Evolutionary conservation across 2,113 vertebrate species (phyloP).

Genomic region (Thryonomys swinderianus): DNA sequence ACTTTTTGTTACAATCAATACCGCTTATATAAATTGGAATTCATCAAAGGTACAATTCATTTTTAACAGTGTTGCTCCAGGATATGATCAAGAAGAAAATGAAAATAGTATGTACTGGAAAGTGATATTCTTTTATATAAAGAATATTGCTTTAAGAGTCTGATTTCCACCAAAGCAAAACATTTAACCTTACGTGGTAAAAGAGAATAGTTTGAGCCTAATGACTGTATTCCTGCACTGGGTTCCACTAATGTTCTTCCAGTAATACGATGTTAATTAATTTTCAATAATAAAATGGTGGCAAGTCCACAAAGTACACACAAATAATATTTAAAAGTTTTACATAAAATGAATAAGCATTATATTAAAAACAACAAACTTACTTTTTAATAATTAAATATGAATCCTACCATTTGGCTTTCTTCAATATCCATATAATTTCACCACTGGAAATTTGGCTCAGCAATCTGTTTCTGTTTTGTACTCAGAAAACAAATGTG

Average conservation of each 20-base stretch:
- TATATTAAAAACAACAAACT: background rate
- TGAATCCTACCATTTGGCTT: background rate
- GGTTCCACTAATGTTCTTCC: background rate
- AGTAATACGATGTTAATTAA: background rate
- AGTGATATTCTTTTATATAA: background rate
- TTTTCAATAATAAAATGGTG: background rate
- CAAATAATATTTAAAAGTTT: background rate
- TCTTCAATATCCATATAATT: background rate
- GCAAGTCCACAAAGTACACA: background rate
- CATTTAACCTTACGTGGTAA: background rate
- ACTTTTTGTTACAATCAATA: background rate
- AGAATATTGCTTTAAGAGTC: background rate
- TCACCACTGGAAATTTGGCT: background rate
- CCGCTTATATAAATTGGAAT: background rate
- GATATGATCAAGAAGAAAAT: background rate
- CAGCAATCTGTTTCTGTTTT: background rate
- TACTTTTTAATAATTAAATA: constrained; percentile 17
- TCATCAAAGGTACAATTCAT: background rate
- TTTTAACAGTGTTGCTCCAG: background rate
- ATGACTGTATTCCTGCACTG: background rate
- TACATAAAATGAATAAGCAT: background rate
- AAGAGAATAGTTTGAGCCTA: background rate
- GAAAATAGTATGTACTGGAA: background rate
- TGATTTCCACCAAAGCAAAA: background rate
- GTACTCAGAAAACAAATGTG: background rate